Conservation (phyloP, 2,888 invertebrate species). For the Leptinotarsa tumamoca region DNA sequence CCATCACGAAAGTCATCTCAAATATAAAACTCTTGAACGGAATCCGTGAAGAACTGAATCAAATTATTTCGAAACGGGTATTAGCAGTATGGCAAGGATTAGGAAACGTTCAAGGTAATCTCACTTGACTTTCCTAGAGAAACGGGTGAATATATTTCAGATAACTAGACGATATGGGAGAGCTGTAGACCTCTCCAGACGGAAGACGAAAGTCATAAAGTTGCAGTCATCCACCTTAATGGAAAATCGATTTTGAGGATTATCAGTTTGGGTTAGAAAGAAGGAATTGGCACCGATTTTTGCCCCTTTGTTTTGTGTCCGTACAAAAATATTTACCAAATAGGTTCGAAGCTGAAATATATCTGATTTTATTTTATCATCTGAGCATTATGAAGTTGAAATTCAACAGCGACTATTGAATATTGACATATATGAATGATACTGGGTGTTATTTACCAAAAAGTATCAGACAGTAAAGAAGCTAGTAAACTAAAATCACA, state of each 20-base stretch:
- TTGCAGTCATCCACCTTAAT: conserved; percentile 41
- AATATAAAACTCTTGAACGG: conserved; percentile 24
- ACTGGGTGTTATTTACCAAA: no score
- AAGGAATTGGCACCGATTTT: no score
- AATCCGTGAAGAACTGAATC: conserved; percentile 34
- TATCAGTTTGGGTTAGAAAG: conserved; percentile 27
- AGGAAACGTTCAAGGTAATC: conserved; percentile 46
- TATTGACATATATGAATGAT: no score
- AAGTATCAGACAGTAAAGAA: no score
- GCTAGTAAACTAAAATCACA: no score
- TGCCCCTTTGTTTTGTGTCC: no score
- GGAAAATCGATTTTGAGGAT: conserved; percentile 40
- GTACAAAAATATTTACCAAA: no score
- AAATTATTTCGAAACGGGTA: conserved; percentile 36
- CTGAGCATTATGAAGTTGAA: no score
- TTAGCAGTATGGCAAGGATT: conserved; percentile 40
- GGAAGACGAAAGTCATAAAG: conserved; percentile 36
- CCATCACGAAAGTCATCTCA: conserved; percentile 11
- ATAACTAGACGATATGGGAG: conserved; percentile 36
- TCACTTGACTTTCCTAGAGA: conserved; percentile 38
- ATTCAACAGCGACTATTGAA: no score
- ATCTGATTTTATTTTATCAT: no score
- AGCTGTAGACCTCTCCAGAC: conserved; percentile 26
- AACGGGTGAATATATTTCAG: conserved; percentile 48
- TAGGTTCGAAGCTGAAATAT: no score